Conservation (phyloP, 2,113 vertebrate genomes). For the Lucifuga dentata region DNA sequence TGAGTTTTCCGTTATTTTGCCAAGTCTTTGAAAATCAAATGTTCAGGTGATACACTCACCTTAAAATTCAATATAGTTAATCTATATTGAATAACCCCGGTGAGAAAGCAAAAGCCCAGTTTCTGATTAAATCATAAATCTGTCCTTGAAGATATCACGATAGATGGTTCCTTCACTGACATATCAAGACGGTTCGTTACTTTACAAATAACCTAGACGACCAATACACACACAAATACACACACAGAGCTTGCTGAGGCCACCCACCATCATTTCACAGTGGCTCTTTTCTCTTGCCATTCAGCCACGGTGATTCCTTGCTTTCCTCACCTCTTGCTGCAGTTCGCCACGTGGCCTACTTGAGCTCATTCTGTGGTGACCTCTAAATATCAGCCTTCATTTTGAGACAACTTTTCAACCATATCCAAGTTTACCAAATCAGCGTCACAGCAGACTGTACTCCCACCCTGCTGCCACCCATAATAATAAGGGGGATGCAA, state of each 20-base stretch:
- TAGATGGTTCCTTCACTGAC: constrained; percentile 22
- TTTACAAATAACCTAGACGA: constrained; percentile 12
- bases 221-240: not conserved
- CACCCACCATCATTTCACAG: constrained; percentile 51
- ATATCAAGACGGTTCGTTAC: constrained; percentile 17
- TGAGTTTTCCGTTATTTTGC: too few species aligned
- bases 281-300: constrained; percentile 24
- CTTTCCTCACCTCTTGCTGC: constrained; percentile 39
- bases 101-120: not conserved
- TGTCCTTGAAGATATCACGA: constrained; percentile 15
- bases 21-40: too few species aligned
- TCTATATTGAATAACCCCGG: not conserved
- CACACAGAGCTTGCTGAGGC: constrained; percentile 22
- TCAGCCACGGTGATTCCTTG: constrained; percentile 17
- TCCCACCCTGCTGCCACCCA: not conserved
- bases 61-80: too few species aligned
- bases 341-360: constrained; percentile 18
- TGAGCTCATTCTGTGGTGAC: constrained; percentile 29
- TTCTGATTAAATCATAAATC: constrained; percentile 24
- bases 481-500: not conserved
- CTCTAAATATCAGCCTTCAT: constrained; percentile 7
- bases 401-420: not conserved
- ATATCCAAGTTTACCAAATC: not conserved
- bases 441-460: constrained; percentile 1
- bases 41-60: too few species aligned